Evolutionary conservation across 2,113 vertebrate species (phyloP).

Genomic region (Cyprinodon tularosa): DNA sequence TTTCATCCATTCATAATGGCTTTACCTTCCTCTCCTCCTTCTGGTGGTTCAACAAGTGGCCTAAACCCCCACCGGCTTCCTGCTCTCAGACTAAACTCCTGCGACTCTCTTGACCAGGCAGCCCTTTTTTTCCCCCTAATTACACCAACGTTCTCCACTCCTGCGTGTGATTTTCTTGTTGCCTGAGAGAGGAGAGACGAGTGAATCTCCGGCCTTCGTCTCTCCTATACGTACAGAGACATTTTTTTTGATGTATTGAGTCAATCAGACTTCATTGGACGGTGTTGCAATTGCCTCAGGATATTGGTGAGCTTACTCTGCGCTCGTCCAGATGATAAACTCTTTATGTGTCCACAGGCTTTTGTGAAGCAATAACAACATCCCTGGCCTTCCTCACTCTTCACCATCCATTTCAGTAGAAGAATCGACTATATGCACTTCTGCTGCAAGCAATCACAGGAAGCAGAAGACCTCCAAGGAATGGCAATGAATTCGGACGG

Average conservation of each 20-base stretch:
- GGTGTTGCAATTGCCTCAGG: constrained; percentile 47
- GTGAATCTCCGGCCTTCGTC: background rate
- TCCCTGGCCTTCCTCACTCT: constrained; percentile 34
- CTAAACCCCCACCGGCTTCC: constrained; percentile 52
- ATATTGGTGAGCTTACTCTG: constrained; percentile 54
- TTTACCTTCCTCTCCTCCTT: background rate
- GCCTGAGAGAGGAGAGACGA: constrained; percentile 13
- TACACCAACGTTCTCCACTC: constrained; percentile 37
- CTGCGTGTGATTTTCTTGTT: constrained; percentile 30
- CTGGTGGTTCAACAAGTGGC: constrained; percentile 33
- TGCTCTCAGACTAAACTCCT: constrained; percentile 35
- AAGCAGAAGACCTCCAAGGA: background rate
- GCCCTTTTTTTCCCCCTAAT: constrained; percentile 50
- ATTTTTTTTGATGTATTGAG: constrained; percentile 68
- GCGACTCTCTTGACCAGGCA: constrained; percentile 30
- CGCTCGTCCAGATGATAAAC: constrained; percentile 56
- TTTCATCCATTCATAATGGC: constrained; percentile 52
- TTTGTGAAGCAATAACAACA: constrained; percentile 55
- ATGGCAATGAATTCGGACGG: background rate
- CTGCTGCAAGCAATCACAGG: background rate
- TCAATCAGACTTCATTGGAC: constrained; percentile 66
- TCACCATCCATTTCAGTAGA: constrained; percentile 30
- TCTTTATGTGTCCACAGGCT: constrained; percentile 62
- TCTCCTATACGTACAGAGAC: background rate
- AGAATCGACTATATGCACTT: constrained; percentile 1